Base-by-base conservation (phyloP, 2,797 vertebrate species). In the Gymnoscopelus microlampas region DNA sequence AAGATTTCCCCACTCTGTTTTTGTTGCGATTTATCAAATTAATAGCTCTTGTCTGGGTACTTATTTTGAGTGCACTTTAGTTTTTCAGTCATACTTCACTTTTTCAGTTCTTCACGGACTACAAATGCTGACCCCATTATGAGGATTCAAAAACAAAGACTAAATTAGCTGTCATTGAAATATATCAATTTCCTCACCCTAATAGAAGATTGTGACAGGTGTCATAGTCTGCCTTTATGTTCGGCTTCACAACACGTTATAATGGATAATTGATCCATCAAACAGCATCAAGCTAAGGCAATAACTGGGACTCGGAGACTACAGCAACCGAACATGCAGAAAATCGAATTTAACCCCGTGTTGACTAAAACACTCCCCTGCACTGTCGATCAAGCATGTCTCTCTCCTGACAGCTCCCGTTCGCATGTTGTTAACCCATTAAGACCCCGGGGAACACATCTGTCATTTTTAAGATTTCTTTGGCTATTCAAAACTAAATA, bases 201-300 rank as follows among this genome's bases (percentile, higher is more conserved):
- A 93, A 92, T 94, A 90, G 90, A 87, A 85, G 91, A 91, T 81
- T 89, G 88, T 93, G 91, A 94, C 92, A 93, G 93, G 90, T 94
- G 91, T 92, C 92, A 91, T 81, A 84, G 87, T 86, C 89, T 19
- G 88, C 79, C 70, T 88, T 90, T 88, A 84, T 90, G 91, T 93
- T 92, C 92, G 88, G 87, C 90, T 91, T 91, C 74, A 79, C 91
- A 92, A 93, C 91, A 93, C 85, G 91, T 92, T 91, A 92, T 91
- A 90, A 90, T 84, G 91, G 93, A 93, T 94, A 94, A 95, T 94
- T 94, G 94, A 95, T 93, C 93, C 91, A 94, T 95, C 93, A 94
- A 91, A 93, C 91, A 91, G 90, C 90, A 92, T 92, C 92, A 92
- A 89, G 90, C 91, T 78, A 76, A 77, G 73, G 87, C 89, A 92